A percentile compares a stretch with the other conserved stretches of the same genome.
These are phyloP conservation scores for Hirundo rustica DNA, from an alignment of 2,797 vertebrate species.

Conservation along the genomic window DNA sequence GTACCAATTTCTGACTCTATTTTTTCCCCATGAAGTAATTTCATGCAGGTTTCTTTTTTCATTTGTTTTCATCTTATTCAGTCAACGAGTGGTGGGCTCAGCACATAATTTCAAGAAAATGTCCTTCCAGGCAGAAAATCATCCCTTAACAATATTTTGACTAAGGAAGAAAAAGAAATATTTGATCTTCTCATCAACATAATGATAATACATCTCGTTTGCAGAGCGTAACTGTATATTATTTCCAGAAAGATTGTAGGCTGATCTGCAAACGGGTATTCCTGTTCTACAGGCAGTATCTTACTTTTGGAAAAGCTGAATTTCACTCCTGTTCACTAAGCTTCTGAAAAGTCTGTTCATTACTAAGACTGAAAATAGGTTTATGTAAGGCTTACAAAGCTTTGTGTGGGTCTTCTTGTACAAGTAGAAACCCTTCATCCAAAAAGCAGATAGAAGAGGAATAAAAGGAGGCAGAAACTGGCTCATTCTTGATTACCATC, in stretches of 20 bases:
- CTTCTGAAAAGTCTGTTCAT: constrained; percentile 42
- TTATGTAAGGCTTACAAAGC: constrained; percentile 45
- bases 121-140: constrained; percentile 59
- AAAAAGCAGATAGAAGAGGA: background rate
- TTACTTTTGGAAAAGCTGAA: constrained; percentile 32
- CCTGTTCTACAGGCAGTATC: constrained; percentile 36
- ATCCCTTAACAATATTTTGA: constrained; percentile 63
- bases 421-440: background rate
- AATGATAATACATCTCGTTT: constrained; percentile 42
- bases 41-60: constrained; percentile 6
- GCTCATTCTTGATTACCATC: background rate
- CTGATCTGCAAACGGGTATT: constrained; percentile 48
- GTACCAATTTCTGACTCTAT: background rate
- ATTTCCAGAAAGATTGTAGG: constrained; percentile 56
- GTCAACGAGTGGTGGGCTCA: constrained; percentile 16
- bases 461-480: background rate
- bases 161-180: constrained; percentile 42
- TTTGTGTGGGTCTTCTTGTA: background rate
- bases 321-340: constrained; percentile 45
- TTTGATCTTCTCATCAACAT: constrained; percentile 58
- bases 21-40: background rate
- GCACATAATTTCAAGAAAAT: constrained; percentile 53
- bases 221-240: constrained; percentile 44
- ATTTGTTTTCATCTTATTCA: constrained; percentile 38
- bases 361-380: constrained; percentile 55